phyloP scores from a whole-genome alignment of 2,113 vertebrate species.

The Nycticebus coucang region DNA sequence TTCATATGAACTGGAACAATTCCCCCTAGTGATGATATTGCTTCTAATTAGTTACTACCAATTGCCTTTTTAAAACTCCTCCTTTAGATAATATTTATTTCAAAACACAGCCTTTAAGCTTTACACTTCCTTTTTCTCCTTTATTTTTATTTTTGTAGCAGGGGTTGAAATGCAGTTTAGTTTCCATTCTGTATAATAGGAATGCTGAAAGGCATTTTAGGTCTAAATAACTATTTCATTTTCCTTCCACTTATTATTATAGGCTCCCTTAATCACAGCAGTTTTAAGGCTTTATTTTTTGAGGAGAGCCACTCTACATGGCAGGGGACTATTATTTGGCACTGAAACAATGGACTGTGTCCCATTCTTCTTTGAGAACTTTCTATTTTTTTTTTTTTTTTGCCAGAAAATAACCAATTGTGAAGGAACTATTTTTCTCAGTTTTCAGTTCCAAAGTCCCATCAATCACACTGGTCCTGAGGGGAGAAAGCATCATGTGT shows the following conservation, averaged over 20 bases:
- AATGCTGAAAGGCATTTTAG: conserved; percentile 13
- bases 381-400: background rate
- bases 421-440: conserved; percentile 65
- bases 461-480: conserved; percentile 73
- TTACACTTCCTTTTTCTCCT: background rate
- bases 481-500: conserved; percentile 54
- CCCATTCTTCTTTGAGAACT: conserved; percentile 4
- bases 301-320: conserved; percentile 44
- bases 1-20: background rate
- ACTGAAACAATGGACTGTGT: conserved; percentile 49
- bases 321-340: conserved; percentile 9
- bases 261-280: background rate
- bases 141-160: background rate
- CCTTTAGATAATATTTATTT: background rate
- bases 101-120: background rate
- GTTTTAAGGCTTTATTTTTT: conserved; percentile 62
- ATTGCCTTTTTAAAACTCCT: background rate
- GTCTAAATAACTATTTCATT: conserved; percentile 16
- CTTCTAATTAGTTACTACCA: background rate
- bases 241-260: conserved; percentile 46
- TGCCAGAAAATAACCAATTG: conserved; percentile 44
- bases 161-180: conserved; percentile 30
- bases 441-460: conserved; percentile 62
- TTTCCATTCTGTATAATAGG: background rate
- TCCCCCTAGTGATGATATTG: background rate